phyloP scores from a whole-genome alignment of 2,888 invertebrate genomes.

The Neuroscelio doddi region DNA sequence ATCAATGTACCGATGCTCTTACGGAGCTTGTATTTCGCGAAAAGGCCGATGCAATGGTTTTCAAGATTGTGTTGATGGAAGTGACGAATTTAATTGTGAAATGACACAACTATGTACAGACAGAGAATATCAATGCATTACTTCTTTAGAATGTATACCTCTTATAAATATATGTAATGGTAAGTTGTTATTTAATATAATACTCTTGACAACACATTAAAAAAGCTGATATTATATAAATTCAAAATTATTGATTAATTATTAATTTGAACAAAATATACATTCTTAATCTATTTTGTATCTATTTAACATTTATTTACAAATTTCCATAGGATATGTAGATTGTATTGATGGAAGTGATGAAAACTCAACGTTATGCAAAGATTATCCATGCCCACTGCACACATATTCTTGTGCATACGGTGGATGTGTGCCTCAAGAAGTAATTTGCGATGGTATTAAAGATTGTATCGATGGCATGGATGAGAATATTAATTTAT shows the following conservation, averaged over 20 bases:
- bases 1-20: slow-evolving; percentile 54
- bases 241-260: background rate
- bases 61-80: slow-evolving; percentile 56
- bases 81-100: slow-evolving; percentile 58
- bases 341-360: slow-evolving; percentile 59
- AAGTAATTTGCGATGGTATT: slow-evolving; percentile 57
- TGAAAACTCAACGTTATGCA: slow-evolving; percentile 51
- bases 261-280: background rate
- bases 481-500: slow-evolving; percentile 51
- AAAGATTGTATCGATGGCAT: slow-evolving; percentile 59
- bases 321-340: slow-evolving; percentile 47
- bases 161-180: slow-evolving; percentile 54
- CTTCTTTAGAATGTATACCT: slow-evolving; percentile 50
- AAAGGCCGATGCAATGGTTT: slow-evolving; percentile 54
- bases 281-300: too few species aligned
- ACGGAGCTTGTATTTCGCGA: slow-evolving; percentile 58
- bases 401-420: slow-evolving; percentile 54
- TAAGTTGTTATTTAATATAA: slow-evolving; percentile 33
- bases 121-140: slow-evolving; percentile 52
- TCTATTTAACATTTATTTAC: too few species aligned
- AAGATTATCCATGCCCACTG: slow-evolving; percentile 53
- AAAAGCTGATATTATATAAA: too few species aligned
- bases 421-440: slow-evolving; percentile 57
- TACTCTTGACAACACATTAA: too few species aligned
- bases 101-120: slow-evolving; percentile 45